Evolutionary conservation across 2,888 invertebrate genomes (phyloP).

Genomic region (Andrena flavipes): DNA sequence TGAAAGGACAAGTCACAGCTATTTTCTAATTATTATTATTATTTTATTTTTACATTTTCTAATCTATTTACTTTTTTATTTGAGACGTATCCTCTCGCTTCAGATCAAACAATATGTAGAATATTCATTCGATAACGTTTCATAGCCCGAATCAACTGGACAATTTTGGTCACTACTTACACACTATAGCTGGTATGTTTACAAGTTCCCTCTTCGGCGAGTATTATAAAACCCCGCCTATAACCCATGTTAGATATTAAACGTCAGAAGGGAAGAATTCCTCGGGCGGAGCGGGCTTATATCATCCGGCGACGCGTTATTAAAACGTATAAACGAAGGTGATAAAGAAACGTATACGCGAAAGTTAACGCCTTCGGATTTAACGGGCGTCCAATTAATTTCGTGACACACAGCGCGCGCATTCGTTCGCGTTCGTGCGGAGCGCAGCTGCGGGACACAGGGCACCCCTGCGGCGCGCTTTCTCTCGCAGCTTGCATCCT

Average conservation of each 20-base stretch:
- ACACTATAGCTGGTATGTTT: background rate
- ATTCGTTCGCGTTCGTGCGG: constrained; percentile 53
- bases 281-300: constrained; percentile 31
- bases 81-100: too few relatives aligned
- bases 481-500: constrained; percentile 48
- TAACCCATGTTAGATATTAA: constrained; percentile 40
- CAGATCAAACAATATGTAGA: too few relatives aligned
- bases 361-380: constrained; percentile 70
- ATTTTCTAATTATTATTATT: too few relatives aligned
- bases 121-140: too few relatives aligned
- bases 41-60: too few relatives aligned
- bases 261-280: constrained; percentile 19
- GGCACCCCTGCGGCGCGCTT: constrained; percentile 68
- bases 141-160: too few relatives aligned
- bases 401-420: constrained; percentile 64
- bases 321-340: constrained; percentile 66
- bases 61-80: too few relatives aligned
- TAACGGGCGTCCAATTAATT: constrained; percentile 73
- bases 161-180: background rate
- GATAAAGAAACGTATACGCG: constrained; percentile 68
- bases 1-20: too few relatives aligned
- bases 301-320: constrained; percentile 57
- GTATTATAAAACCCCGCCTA: background rate
- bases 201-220: background rate
- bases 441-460: constrained; percentile 56